A percentile compares a stretch with the other conserved stretches of the same genome.
phyloP scores from a whole-genome alignment of 2,888 invertebrate genomes.

The Andrena hattorfiana region DNA sequence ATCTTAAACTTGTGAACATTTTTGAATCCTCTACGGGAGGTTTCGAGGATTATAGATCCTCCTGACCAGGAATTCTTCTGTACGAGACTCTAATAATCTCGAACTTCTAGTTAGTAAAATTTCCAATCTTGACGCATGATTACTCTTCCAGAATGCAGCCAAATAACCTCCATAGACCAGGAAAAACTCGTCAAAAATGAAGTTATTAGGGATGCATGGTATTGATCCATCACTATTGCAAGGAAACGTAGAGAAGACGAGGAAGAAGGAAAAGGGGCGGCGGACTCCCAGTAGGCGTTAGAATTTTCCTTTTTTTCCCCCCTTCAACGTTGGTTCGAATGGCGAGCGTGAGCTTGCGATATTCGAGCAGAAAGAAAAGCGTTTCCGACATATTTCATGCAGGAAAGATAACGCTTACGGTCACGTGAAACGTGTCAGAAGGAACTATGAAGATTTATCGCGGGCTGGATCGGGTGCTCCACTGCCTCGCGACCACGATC shows the following conservation, averaged over 20 bases:
- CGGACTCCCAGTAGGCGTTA: neutral
- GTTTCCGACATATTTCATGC: slow-evolving; percentile 73
- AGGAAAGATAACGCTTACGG: slow-evolving; percentile 70
- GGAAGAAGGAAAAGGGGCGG: neutral
- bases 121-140: too few relatives aligned
- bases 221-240: slow-evolving; percentile 2
- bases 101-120: too few relatives aligned
- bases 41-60: too few relatives aligned
- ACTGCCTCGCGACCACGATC: slow-evolving; percentile 60
- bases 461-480: slow-evolving; percentile 66
- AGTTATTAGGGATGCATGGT: neutral
- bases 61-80: too few relatives aligned
- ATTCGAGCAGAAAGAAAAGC: slow-evolving; percentile 72
- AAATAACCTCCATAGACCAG: too few relatives aligned
- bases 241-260: slow-evolving; percentile 1
- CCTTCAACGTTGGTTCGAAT: slow-evolving; percentile 19
- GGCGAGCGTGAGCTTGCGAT: slow-evolving; percentile 69
- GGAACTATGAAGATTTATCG: slow-evolving; percentile 74
- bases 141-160: too few relatives aligned
- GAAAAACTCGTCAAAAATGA: neutral
- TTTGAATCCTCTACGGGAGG: too few relatives aligned
- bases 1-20: too few relatives aligned
- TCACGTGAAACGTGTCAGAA: slow-evolving; percentile 73
- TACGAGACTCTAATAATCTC: too few relatives aligned
- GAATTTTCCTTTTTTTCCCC: slow-evolving; percentile 20